Evolutionary conservation across 2,797 vertebrate genomes (phyloP), one percentile per base, ranked within the genome.

Genomic region (Cuculus canorus): DNA sequence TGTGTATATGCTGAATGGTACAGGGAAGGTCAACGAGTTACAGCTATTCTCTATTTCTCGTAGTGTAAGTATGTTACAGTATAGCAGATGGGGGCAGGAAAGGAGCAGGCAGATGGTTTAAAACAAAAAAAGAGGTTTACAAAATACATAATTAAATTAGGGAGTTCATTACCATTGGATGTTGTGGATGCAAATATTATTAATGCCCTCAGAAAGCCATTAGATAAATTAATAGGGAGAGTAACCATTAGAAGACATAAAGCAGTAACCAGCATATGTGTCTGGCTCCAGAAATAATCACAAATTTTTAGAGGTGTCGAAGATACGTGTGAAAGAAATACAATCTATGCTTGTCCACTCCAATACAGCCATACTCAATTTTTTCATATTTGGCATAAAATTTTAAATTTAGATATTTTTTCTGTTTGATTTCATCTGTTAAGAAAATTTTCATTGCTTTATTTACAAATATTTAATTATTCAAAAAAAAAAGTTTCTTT

Each of bases 311-410:
- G 43, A 48, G 32, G 28, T 61, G 7, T 24, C 88, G n/a, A 92
- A 69, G 4, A 39, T 19, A n/a, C 3, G 39, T 4, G 1, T 24
- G 19, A 48, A 82, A 87, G 86, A 75, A 54, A 30, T 43, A 4
- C 12, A 25, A 2, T 13, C 17, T 47, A 0, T 50, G 9, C 1
- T 72, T 37, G 24, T 48, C 5, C 8, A 39, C 8, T 78, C 14
- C 13, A 47, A 3, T 43, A 17, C 2, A 79, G 1, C 2, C 4
- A 41, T 23, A 30, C 1, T 59, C 7, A 32, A 3, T 1, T 18
- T 10, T 50, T 87, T 41, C 6, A 27, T 27, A 22, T 4, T 56
- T 16, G 30, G 10, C 3, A 37, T 5, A 5, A 0, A 37, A 37
- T 16, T 72, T 81, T 53, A 68, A 60, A 41, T 19, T 28, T 13